Conservation (phyloP, 2,888 invertebrate species). For the Coenonympha glycerion region DNA sequence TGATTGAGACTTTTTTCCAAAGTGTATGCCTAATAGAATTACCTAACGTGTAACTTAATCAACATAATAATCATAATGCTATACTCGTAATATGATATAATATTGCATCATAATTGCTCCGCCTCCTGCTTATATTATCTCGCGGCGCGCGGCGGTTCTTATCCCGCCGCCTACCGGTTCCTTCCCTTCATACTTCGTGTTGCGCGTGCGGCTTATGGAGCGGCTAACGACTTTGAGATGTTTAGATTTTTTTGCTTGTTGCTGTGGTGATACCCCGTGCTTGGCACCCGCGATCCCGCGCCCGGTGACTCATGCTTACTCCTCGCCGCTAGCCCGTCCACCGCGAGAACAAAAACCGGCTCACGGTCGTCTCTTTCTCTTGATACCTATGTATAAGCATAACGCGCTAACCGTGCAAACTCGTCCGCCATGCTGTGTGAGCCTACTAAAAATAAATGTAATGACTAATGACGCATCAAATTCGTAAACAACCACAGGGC, state of each 20-base stretch:
- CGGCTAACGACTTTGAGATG: conserved; percentile 10
- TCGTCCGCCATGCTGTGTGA: background rate
- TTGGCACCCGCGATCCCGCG: conserved; percentile 28
- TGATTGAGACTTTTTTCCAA: too few relatives aligned
- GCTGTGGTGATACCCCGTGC: conserved; percentile 31
- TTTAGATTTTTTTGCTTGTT: conserved; percentile 21
- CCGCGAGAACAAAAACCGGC: conserved; percentile 23
- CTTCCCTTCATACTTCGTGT: too few relatives aligned
- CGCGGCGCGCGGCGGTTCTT: background rate
- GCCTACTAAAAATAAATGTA: background rate
- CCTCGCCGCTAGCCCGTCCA: conserved; percentile 14
- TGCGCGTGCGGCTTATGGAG: too few relatives aligned
- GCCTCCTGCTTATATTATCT: background rate
- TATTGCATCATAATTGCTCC: conserved; percentile 21
- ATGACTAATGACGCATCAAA: conserved; percentile 4
- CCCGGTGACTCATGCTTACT: conserved; percentile 28
- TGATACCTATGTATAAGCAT: background rate
- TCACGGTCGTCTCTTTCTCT: conserved; percentile 23
- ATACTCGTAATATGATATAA: too few relatives aligned
- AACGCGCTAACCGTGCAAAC: background rate
- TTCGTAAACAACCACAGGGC: background rate
- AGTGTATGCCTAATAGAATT: too few relatives aligned
- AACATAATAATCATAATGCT: too few relatives aligned
- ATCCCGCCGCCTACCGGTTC: background rate
- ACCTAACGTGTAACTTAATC: too few relatives aligned